Percentiles rank a stretch among this genome's conserved stretches.
Evolutionary conservation across 2,797 vertebrate species (phyloP).

Genomic region (Gobio occitaniae): DNA sequence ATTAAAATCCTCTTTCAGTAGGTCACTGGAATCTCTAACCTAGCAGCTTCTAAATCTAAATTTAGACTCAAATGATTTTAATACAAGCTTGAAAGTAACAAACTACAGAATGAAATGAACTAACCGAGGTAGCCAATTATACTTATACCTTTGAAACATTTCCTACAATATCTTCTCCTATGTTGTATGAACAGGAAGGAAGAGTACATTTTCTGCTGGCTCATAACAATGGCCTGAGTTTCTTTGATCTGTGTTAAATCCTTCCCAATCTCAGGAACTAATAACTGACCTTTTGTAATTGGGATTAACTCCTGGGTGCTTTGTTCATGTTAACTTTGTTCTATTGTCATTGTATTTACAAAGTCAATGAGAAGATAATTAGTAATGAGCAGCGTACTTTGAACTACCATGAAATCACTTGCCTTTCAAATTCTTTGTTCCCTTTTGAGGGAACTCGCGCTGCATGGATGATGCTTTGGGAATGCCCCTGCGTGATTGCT

Average conservation of each 20-base stretch:
- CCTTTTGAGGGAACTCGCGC: too few species aligned
- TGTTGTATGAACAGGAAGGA: constrained; percentile 45
- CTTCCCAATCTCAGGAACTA: constrained; percentile 50
- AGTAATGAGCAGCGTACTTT: constrained; percentile 54
- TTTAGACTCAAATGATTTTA: not conserved
- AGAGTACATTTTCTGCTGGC: constrained; percentile 44
- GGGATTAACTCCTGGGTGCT: constrained; percentile 53
- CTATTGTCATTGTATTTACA: constrained; percentile 57
- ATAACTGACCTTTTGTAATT: constrained; percentile 60
- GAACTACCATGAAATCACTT: constrained; percentile 15
- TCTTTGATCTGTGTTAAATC: constrained; percentile 56
- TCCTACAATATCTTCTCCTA: not conserved
- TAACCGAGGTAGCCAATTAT: not conserved
- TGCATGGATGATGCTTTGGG: too few species aligned
- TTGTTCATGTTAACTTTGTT: constrained; percentile 62
- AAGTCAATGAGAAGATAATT: constrained; percentile 63
- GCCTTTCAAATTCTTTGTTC: not conserved
- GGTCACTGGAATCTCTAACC: not conserved
- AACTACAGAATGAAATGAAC: not conserved
- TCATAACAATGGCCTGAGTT: constrained; percentile 44
- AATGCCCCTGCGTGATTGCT: too few species aligned
- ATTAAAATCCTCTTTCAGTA: not conserved
- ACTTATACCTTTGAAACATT: not conserved
- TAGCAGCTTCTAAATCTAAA: not conserved
- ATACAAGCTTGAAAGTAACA: not conserved